Evolutionary conservation across 2,797 vertebrate genomes (phyloP), one percentile per base, ranked within the genome.

Genomic region (Propithecus deckenii): DNA sequence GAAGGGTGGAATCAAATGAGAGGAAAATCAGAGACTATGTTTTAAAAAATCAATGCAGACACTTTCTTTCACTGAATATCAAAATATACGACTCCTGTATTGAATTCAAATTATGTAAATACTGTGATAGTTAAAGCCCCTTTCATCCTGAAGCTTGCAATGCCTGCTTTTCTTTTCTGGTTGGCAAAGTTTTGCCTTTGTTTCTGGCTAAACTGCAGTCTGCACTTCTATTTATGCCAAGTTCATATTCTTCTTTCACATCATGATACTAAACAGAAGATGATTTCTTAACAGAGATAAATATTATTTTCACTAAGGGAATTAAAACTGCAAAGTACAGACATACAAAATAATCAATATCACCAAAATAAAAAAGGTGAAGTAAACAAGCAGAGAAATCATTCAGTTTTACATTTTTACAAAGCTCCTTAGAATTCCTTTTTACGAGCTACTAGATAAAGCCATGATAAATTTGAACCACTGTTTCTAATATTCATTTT

Each of bases 401-500:
- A 46, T 80, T 96, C 25, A 80, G 11, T 74, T 96, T 90, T 78
- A 7, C 69, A 81, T 74, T 96, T 94, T 96, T 61, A 93, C 23
- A 90, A 91, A 90, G 46, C 17, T 76, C 69, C 57, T 78, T n/a
- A 55, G 67, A 89, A 75, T 89, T 84, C 30, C 4, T 75, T 13
- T 87, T 88, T 63, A 55, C 2, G 76, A 91, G 38, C 46, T 90
- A n/a, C 17, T 91, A 93, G 48, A 83, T 67, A 92, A 97, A 90
- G 7, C 32, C 55, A 11, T 79, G 86, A 89, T 96, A 91, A 94
- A 80, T 97, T 92, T 84, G 38, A 97, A 63, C 22, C n/a, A 75
- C 46, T 90, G 35, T 92, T 90, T 61, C 74, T 78, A 95, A 61
- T 95, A 95, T 50, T 95, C 38, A 76, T 38, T 83, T 96, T 94